phyloP scores from a whole-genome alignment of 2,888 invertebrate species.

The Drymonia ruficornis region DNA sequence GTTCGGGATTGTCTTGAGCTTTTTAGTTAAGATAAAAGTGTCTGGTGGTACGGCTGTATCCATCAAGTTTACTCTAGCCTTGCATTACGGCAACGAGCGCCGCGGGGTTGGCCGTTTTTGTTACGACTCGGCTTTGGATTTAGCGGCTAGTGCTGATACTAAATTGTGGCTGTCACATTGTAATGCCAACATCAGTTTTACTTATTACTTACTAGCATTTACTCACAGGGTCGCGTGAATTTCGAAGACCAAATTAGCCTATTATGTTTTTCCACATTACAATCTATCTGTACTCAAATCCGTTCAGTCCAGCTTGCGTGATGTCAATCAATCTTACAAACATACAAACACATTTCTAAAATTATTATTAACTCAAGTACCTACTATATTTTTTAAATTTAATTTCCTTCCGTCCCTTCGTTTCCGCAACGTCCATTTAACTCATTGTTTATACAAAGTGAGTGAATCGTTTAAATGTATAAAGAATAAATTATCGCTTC shows the following conservation, averaged over 20 bases:
- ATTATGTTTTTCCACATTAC: no score
- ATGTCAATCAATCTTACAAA: no score
- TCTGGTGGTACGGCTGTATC: slow-evolving; percentile 48
- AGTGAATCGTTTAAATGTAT: not conserved
- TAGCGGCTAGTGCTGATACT: slow-evolving; percentile 32
- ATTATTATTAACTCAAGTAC: no score
- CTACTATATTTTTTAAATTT: no score
- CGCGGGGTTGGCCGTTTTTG: slow-evolving; percentile 31
- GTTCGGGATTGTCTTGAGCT: slow-evolving; percentile 34
- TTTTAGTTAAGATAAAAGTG: slow-evolving; percentile 52
- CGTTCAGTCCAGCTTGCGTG: no score
- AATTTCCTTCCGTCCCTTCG: no score
- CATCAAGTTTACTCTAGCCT: slow-evolving; percentile 58
- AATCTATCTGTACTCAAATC: no score
- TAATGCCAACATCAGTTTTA: slow-evolving; percentile 11
- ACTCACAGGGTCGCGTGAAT: no score
- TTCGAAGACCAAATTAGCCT: no score
- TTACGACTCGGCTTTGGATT: slow-evolving; percentile 28
- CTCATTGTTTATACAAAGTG: not conserved
- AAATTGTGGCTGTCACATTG: slow-evolving; percentile 32
- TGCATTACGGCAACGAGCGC: slow-evolving; percentile 61
- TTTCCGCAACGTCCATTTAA: not conserved
- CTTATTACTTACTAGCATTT: no score
- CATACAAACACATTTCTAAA: no score
- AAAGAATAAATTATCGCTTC: slow-evolving; percentile 2